These are phyloP conservation scores for Microhierax caerulescens DNA, from an alignment of 2,797 vertebrate species.

Conservation along the genomic window DNA sequence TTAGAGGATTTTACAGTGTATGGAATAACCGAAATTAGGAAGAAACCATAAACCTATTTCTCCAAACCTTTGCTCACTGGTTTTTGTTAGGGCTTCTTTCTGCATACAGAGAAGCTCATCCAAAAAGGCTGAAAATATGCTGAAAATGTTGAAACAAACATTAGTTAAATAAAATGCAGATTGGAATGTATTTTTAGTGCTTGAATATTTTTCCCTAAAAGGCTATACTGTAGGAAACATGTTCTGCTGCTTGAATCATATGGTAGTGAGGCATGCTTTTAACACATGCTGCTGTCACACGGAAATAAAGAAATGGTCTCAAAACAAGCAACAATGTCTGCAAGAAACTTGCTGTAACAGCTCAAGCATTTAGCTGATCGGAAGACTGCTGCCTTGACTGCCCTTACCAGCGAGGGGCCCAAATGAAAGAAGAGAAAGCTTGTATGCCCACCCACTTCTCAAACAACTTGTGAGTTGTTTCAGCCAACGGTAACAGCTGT, in stretches of 20 bases:
- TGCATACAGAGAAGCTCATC: not conserved
- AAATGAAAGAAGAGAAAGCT: not conserved
- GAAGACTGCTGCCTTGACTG: not conserved
- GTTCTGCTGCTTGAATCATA: conserved; percentile 52
- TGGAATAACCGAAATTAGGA: not conserved
- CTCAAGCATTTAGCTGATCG: not conserved
- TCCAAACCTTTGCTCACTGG: not conserved
- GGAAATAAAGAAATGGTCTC: conserved; percentile 30
- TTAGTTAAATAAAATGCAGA: conserved; percentile 20
- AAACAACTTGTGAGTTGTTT: not conserved
- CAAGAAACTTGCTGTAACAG: not conserved
- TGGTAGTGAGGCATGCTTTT: conserved; percentile 37
- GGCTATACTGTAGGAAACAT: conserved; percentile 44
- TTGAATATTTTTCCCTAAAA: conserved; percentile 37
- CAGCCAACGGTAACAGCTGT: not conserved
- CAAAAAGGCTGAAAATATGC: conserved; percentile 8
- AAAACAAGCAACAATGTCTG: not conserved
- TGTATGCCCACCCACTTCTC: not conserved
- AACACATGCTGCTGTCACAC: conserved; percentile 9
- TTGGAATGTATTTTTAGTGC: conserved; percentile 25
- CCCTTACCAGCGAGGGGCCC: not conserved
- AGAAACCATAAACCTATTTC: not conserved
- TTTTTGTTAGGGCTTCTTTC: not conserved
- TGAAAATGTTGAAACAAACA: conserved; percentile 17
- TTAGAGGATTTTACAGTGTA: not conserved